Base-by-base conservation (phyloP, 2,888 invertebrate genomes). In the Tetanocera ferruginea region DNA sequence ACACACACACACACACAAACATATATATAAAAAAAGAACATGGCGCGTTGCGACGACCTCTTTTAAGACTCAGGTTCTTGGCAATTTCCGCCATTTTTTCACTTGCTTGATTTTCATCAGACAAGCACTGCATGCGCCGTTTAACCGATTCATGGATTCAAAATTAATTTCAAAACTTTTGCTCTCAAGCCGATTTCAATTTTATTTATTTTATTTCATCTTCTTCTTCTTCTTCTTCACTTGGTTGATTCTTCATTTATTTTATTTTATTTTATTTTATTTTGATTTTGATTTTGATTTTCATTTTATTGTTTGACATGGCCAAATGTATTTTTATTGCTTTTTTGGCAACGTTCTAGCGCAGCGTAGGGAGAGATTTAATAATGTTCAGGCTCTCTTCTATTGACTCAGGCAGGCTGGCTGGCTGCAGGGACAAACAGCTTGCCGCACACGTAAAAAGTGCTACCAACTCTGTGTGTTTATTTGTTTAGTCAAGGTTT, bases 141-240 rank as follows among this genome's bases (percentile, higher is more conserved):
- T 79, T 79, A 81, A 79, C 55, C 76, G 76, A 72, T 75, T 78
- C 57, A 77, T 77, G 80, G 79, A 77, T 78, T 79, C 77, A 69
- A 80, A 80, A 80, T 75, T 74, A 78, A 75, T 75, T 78, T 75
- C 62, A 64, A 74, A 78, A 75, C 70, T 74, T 78, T 77, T 77
- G 62, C 55, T 37, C 43, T 14, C 23, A 43, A 19, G 71, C 55
- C n/a, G 71, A 55, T 34, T 70, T 55, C 69, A 72, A 57, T 57
- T 60, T 60, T 43, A n/a, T 49, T 69, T 69, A 28, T 51, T 28
- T 51, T 51, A 51, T 25, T 14, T 25, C 6, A 3, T 19, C 31
- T 6, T 52, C 25, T 5, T 5, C 51, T 14, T 25, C 6, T 9
- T 19, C 31, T 6, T 52, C 25, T 5, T 5, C 51, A 25, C 23